A percentile compares a stretch with the other conserved stretches of the same genome.
Conservation (phyloP, 37 sponge, comb jelly and placozoan genomes). For the Beroe forskalii region DNA sequence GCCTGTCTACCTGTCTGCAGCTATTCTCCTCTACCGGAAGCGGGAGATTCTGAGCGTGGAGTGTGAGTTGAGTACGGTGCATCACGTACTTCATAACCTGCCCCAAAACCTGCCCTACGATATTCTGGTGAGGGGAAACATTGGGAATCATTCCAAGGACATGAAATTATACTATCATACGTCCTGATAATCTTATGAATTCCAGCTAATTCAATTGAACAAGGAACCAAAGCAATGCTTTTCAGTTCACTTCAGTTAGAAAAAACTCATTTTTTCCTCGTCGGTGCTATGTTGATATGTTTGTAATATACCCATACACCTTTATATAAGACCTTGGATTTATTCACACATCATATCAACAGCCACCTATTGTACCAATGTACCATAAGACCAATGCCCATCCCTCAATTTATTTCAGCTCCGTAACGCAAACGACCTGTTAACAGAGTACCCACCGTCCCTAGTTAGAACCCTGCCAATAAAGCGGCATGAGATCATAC, state of each 20-base stretch:
- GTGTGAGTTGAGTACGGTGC: constrained; percentile 59
- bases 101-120: constrained; percentile 41
- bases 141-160: not conserved
- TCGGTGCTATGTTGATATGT: too few species aligned
- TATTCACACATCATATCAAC: too few species aligned
- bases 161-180: not conserved
- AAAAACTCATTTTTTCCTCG: too few species aligned
- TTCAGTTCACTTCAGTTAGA: too few species aligned
- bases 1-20: constrained; percentile 56
- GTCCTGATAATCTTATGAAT: not conserved
- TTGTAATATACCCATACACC: too few species aligned
- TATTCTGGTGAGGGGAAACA: not conserved
- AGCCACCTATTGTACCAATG: too few species aligned
- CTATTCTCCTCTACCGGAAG: constrained; percentile 41
- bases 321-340: too few species aligned
- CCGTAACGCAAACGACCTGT: not conserved
- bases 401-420: constrained; percentile 27
- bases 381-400: too few species aligned
- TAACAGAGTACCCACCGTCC: constrained; percentile 13
- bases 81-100: constrained; percentile 27
- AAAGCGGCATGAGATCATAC: constrained; percentile 41
- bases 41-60: constrained; percentile 9
- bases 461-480: not conserved
- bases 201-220: too few species aligned
- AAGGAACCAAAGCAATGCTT: not conserved